Evolutionary conservation across 2,888 invertebrate species (phyloP).

Genomic region (Thera obeliscata): DNA sequence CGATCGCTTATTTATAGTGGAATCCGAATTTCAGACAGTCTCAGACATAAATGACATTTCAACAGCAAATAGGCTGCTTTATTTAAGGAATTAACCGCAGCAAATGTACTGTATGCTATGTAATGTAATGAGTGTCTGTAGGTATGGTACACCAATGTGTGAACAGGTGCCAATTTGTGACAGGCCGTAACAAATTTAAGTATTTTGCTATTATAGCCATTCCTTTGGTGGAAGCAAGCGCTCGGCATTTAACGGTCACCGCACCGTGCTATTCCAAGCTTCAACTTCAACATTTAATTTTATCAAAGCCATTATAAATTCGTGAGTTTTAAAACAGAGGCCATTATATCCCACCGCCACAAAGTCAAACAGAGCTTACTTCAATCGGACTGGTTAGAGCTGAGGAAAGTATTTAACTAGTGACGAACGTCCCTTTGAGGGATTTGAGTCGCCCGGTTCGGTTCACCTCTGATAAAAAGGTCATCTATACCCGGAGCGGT

Average conservation of each 20-base stretch:
- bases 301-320: neutral
- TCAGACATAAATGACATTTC: too few species aligned
- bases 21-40: too few species aligned
- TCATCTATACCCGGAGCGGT: slow-evolving; percentile 54
- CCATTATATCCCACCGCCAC: neutral
- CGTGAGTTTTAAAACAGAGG: neutral
- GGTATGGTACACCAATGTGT: too few species aligned
- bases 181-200: too few species aligned
- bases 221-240: neutral
- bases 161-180: too few species aligned
- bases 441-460: slow-evolving; percentile 52
- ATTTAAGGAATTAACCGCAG: too few species aligned
- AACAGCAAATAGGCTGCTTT: too few species aligned
- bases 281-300: neutral
- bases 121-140: too few species aligned
- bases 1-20: too few species aligned
- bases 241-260: neutral
- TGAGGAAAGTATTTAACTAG: slow-evolving; percentile 47
- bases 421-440: slow-evolving; percentile 48
- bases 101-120: too few species aligned
- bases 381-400: slow-evolving; percentile 23
- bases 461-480: slow-evolving; percentile 61
- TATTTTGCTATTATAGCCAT: neutral
- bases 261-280: neutral
- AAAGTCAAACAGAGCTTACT: slow-evolving; percentile 2